Conservation (phyloP, 2,113 vertebrate species). For the Odocoileus virginianus region DNA sequence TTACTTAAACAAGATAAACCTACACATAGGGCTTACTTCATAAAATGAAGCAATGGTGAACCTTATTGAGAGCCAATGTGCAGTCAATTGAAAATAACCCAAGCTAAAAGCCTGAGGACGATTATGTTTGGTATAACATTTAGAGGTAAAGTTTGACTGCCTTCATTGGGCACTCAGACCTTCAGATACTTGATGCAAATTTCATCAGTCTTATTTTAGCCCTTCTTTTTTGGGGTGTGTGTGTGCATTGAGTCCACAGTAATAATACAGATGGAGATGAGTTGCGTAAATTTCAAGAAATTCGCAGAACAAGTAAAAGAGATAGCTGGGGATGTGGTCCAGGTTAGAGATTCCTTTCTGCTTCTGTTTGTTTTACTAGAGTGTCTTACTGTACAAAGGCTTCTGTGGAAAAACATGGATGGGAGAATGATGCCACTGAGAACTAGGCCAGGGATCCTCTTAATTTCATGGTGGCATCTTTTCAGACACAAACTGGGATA, state of each 20-base stretch:
- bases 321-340: background rate
- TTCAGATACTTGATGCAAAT: background rate
- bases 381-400: background rate
- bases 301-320: background rate
- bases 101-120: background rate
- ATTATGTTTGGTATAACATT: background rate
- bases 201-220: background rate
- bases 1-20: background rate
- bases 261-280: background rate
- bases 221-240: background rate
- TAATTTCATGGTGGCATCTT: background rate
- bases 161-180: background rate
- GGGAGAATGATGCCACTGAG: background rate
- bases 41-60: background rate
- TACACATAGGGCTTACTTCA: background rate
- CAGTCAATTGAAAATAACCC: background rate
- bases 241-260: too few species aligned
- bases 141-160: background rate
- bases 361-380: background rate
- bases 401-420: background rate
- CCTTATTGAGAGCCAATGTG: background rate
- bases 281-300: background rate
- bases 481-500: background rate
- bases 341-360: background rate
- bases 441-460: background rate